phyloP scores from a whole-genome alignment of 1,140 invertebrate genomes.

The Frieseomelitta varia region DNA sequence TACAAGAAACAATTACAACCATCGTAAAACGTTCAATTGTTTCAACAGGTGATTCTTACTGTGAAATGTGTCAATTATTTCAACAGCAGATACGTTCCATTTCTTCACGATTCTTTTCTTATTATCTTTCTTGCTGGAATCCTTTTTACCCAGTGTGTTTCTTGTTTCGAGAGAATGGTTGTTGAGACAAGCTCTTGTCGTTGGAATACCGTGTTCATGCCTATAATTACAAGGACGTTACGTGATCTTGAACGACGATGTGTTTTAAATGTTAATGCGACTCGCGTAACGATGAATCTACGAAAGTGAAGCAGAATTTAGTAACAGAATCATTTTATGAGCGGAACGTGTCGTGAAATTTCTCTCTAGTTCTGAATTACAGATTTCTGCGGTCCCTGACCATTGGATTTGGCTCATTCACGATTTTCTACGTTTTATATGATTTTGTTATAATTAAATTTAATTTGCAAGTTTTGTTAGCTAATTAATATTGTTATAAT shows the following conservation, averaged over 20 bases:
- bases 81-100: neutral
- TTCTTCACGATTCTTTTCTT: neutral
- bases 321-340: too few relatives aligned
- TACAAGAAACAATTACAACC: neutral
- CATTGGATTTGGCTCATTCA: too few relatives aligned
- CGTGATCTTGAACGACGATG: conserved; percentile 21
- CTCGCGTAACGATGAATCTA: neutral
- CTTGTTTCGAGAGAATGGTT: conserved; percentile 16
- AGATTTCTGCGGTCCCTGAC: too few relatives aligned
- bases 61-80: neutral
- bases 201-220: neutral
- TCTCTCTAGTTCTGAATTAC: neutral
- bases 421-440: too few relatives aligned
- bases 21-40: neutral
- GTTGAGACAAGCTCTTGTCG: neutral
- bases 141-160: neutral
- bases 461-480: too few relatives aligned
- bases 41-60: neutral
- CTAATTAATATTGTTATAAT: too few relatives aligned
- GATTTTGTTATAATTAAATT: too few relatives aligned
- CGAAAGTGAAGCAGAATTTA: neutral
- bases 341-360: neutral
- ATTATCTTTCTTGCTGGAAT: neutral
- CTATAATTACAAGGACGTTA: conserved; percentile 31
- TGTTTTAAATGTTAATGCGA: conserved; percentile 18